Evolutionary conservation across 2,113 vertebrate genomes (phyloP), one percentile per base, ranked within the genome.

Genomic region (Salvelinus alpinus): DNA sequence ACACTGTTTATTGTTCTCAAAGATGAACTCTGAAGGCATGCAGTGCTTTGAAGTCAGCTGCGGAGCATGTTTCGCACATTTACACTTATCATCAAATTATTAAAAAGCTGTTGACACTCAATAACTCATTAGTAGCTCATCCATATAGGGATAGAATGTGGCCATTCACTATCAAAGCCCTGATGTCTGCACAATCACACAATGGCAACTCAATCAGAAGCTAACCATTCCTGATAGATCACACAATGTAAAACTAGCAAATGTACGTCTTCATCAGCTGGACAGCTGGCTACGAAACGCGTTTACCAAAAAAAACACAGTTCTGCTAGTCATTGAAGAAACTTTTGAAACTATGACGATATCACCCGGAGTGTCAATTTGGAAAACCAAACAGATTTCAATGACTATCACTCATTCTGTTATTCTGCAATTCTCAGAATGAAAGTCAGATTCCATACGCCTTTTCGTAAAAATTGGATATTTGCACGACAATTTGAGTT

Each of bases 91-190:
- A 77, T 84, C 74, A 78, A 76, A 71, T 70, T 78, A 64, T 78
- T 75, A 75, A 82, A 85, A 86, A 70, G 67, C 8, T 12, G 5
- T 80, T 83, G 73, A 80, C 79, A 72, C 82, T 83, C 82, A 82
- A 78, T 67, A 77, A 82, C 38, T 84, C 69, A 48, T 87, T 64
- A 77, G 72, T 38, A 73, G 20, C 78, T 27, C 60, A 34, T 80
- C 70, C 72, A 76, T 48, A 77, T 73, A 44, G 38, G 38, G 38
- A 44, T 3, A 44, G 38, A 44, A 44, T 44, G 8, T 44, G 38
- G 65, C 13, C 71, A 66, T 20, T 66, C 24, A 60, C 47, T 27
- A 84, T 71, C 25, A 67, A 11, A 44, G 38, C 70, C 71, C 27
- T 47, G 25, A 31, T 66, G 38, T 81, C 16, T 70, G 12, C 34